A percentile compares a stretch with the other conserved stretches of the same genome.
Evolutionary conservation across 2,113 vertebrate species (phyloP).

Genomic region (Orycteropus afer): DNA sequence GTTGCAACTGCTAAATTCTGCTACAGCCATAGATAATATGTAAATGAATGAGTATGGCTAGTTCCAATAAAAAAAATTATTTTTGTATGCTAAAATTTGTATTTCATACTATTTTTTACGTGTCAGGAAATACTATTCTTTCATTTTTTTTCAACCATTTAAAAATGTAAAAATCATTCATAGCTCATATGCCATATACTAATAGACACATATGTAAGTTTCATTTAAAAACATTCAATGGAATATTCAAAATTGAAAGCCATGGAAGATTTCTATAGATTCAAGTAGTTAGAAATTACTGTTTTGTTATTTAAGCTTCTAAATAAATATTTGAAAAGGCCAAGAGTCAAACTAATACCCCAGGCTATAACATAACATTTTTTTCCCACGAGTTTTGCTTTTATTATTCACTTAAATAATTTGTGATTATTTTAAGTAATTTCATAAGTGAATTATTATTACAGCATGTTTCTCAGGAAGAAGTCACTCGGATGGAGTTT

Average conservation of each 20-base stretch:
- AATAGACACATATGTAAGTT: background rate
- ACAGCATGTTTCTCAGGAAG: background rate
- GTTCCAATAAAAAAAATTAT: background rate
- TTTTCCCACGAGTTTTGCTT: background rate
- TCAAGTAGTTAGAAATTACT: background rate
- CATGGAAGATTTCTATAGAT: background rate
- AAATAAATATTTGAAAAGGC: conserved; percentile 28
- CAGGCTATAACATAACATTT: background rate
- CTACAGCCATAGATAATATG: background rate
- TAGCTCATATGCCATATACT: background rate
- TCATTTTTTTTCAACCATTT: conserved; percentile 2
- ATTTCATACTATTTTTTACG: background rate
- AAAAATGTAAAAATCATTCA: conserved; percentile 27
- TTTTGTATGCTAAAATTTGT: background rate
- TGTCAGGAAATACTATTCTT: background rate
- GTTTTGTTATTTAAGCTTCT: background rate
- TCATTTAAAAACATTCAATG: background rate
- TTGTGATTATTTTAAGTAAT: background rate
- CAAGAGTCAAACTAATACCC: background rate
- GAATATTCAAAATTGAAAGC: background rate
- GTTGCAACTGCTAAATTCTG: too few relatives aligned
- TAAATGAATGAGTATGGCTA: background rate
- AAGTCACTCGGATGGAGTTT: background rate
- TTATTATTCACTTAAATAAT: background rate
- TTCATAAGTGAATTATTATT: background rate